A percentile compares a stretch with the other conserved stretches of the same genome.
These are phyloP conservation scores for Drosophila repleta DNA, from an alignment of 1,140 invertebrate species.

Conservation along the genomic window DNA sequence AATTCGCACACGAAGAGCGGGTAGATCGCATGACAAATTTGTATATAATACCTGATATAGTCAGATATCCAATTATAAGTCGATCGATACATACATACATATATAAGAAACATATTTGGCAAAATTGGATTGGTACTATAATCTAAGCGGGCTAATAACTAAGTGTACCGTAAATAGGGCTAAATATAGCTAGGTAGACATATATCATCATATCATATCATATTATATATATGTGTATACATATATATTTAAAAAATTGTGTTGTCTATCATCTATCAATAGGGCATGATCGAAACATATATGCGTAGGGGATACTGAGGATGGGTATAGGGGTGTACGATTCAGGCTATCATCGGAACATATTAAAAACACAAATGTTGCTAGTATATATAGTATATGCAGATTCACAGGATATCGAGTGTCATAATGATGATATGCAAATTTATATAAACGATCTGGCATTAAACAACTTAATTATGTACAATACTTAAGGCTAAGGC, in stretches of 20 bases:
- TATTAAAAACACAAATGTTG: conserved; percentile 47
- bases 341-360: conserved; percentile 30
- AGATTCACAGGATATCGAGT: conserved; percentile 2
- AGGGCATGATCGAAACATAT: conserved; percentile 20
- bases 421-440: conserved; percentile 57
- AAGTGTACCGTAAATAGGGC: conserved; percentile 29
- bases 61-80: conserved; percentile 16
- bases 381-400: conserved; percentile 15
- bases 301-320: conserved; percentile 1
- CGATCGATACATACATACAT: conserved; percentile 16
- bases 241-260: background rate
- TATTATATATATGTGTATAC: conserved; percentile 1
- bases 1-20: conserved; percentile 49
- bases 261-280: conserved; percentile 7
- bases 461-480: conserved; percentile 62
- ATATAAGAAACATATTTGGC: conserved; percentile 75
- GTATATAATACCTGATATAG: conserved; percentile 6
- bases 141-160: conserved; percentile 52
- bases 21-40: conserved; percentile 19
- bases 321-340: background rate
- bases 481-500: conserved; percentile 55
- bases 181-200: conserved; percentile 24
- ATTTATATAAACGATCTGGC: conserved; percentile 37
- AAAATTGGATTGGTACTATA: conserved; percentile 70
- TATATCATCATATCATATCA: conserved; percentile 14